A percentile compares a stretch with the other conserved stretches of the same genome.
phyloP scores from a whole-genome alignment of 2,888 invertebrate genomes.

The Dascillus cervinus region DNA sequence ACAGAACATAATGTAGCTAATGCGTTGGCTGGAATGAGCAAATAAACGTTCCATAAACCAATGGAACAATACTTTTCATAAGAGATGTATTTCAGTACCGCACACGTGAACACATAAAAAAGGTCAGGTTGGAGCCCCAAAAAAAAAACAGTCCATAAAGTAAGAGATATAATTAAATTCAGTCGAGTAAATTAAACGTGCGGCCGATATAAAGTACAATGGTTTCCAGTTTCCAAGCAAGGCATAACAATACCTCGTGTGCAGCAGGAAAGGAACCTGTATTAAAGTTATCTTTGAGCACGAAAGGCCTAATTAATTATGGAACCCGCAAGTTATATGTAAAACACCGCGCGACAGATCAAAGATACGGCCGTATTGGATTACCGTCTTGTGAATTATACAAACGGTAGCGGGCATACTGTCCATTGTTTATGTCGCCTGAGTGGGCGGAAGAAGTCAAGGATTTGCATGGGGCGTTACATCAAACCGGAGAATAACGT shows the following conservation, averaged over 20 bases:
- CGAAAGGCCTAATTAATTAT: constrained; percentile 25
- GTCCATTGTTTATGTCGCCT: no score
- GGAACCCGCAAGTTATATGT: constrained; percentile 26
- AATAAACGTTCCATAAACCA: no score
- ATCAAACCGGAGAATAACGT: no score
- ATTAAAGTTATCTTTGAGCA: background rate
- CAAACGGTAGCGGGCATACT: constrained; percentile 23
- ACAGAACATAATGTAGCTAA: no score
- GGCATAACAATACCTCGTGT: background rate
- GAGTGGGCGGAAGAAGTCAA: no score
- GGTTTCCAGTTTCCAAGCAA: constrained; percentile 1
- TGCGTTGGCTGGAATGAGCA: no score
- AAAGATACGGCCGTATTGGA: constrained; percentile 29
- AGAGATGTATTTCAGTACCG: no score
- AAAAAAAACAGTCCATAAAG: no score
- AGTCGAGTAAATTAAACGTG: background rate
- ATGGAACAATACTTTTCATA: no score
- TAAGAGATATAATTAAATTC: constrained; percentile 1
- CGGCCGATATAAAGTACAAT: background rate
- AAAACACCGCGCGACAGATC: constrained; percentile 27
- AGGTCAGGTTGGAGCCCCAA: no score
- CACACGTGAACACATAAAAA: no score
- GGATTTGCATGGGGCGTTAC: no score
- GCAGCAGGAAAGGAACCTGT: background rate
- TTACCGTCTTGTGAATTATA: constrained; percentile 25